Percentiles rank a stretch among this genome's conserved stretches.
Conservation (phyloP, 2,888 invertebrate species). For the Camponotus fellah region DNA sequence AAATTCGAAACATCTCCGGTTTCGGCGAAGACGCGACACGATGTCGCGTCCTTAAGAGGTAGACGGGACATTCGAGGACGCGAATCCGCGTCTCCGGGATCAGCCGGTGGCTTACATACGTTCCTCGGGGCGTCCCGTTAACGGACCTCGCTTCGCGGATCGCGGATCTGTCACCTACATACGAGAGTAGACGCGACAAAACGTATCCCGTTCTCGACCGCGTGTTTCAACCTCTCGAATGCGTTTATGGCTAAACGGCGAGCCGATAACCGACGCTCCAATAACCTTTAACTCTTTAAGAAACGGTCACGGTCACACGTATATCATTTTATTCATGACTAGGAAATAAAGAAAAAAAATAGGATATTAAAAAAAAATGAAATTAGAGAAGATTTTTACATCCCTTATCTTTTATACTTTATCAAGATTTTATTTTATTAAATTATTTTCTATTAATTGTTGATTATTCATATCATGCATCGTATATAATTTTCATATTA, state of each 20-base stretch:
- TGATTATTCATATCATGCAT: neutral
- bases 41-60: slow-evolving; percentile 62
- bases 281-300: slow-evolving; percentile 27
- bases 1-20: slow-evolving; percentile 18
- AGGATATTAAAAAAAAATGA: neutral
- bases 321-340: slow-evolving; percentile 18
- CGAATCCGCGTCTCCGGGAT: slow-evolving; percentile 63
- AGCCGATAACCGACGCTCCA: neutral
- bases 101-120: slow-evolving; percentile 45
- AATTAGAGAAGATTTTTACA: neutral
- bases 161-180: slow-evolving; percentile 71
- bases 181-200: slow-evolving; percentile 55
- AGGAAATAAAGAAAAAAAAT: neutral
- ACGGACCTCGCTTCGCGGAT: slow-evolving; percentile 58
- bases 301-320: neutral
- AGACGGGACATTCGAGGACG: slow-evolving; percentile 66
- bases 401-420: neutral
- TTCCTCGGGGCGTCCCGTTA: slow-evolving; percentile 59
- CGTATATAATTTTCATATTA: neutral
- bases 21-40: slow-evolving; percentile 32
- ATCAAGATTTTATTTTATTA: neutral
- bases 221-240: slow-evolving; percentile 1
- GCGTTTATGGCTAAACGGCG: slow-evolving; percentile 20
- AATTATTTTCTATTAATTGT: neutral
- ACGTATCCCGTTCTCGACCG: slow-evolving; percentile 41